Percentiles rank a stretch among this genome's conserved stretches.
Evolutionary conservation across 2,113 vertebrate species (phyloP).

Genomic region (Coturnix japonica): DNA sequence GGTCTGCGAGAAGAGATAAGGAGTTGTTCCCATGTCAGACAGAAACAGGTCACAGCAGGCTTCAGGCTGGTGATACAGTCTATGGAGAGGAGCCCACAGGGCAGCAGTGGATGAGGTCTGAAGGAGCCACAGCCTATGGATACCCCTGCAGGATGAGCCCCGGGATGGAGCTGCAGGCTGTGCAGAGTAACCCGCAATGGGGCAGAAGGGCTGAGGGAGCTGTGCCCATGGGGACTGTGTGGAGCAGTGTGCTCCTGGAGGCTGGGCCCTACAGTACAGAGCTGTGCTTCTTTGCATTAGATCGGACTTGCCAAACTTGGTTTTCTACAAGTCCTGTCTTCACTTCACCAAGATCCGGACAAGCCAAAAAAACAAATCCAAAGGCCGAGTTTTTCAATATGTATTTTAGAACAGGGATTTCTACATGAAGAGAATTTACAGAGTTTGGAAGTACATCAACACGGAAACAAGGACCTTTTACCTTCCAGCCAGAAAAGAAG

Average conservation of each 20-base stretch:
- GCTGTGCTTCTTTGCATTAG: neutral
- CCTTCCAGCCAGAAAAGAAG: constrained; percentile 5
- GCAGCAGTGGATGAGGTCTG: neutral
- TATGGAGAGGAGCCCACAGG: neutral
- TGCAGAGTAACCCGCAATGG: too few species aligned
- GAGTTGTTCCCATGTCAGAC: neutral
- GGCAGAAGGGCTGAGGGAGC: too few species aligned
- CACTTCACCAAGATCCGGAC: neutral
- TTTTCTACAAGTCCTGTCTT: neutral
- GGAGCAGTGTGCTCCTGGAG: neutral
- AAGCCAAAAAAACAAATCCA: neutral
- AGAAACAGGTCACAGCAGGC: neutral
- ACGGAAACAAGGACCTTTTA: constrained; percentile 22
- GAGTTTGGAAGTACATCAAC: constrained; percentile 35
- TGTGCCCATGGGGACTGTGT: neutral
- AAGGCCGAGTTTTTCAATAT: neutral
- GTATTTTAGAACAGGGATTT: neutral
- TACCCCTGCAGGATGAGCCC: too few species aligned
- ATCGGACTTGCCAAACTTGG: neutral
- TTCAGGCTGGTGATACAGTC: too few species aligned
- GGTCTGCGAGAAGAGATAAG: neutral
- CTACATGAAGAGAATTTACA: neutral
- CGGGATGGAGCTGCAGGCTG: too few species aligned
- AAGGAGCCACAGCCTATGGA: neutral
- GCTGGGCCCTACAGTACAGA: neutral